Base-by-base conservation (phyloP, 2,113 vertebrate genomes). In the Elachura formosa region DNA sequence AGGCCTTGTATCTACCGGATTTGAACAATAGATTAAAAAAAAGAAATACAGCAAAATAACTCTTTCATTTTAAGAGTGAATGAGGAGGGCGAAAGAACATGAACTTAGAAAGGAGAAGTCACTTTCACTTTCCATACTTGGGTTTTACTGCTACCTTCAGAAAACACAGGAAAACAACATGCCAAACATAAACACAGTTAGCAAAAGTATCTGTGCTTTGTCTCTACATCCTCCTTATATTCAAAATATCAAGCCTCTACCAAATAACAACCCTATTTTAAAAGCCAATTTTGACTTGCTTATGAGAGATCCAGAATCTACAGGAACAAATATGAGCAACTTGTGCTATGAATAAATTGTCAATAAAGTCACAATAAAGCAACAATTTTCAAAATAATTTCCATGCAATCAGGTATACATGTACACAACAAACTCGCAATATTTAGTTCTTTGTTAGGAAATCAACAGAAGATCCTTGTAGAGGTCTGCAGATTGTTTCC, bases 401-500 rank as follows among this genome's bases (percentile, higher is more conserved):
- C 45, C 51, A 46, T 31, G 29, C 18, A 76, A 6, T 34, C 59
- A 54, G 31, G 41, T 91, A 61, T 10, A 38, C 10, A 23, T 12
- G 9, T 29, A 48, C 21, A 78, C 46, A 87, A 62, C 52, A 85
- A 83, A 79, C 22, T 52, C 38, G 19, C 38, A 40, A 23, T 54
- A 86, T 59, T 54, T 76, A 14, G 17, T 38, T 26, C 52, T 72
- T 49, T 76, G 46, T 81, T 51, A 33, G 64, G 38, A 81, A 93
- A 91, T 52, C 67, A 76, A 41, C 45, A 83, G n/a, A 84, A 59
- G 38, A 54, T 45, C 80, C 46, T 66, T 34, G 40, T 28, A 81
- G 55, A 85, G 69, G 64, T 40, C 78, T 67, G 34, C 41, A 94
- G 62, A 73, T 79, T 92, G 49, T 78, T 89, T 91, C 49, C 51